Evolutionary conservation across 2,888 invertebrate genomes (phyloP), one percentile per base, ranked within the genome.

Genomic region (Shargacucullia verbasci): DNA sequence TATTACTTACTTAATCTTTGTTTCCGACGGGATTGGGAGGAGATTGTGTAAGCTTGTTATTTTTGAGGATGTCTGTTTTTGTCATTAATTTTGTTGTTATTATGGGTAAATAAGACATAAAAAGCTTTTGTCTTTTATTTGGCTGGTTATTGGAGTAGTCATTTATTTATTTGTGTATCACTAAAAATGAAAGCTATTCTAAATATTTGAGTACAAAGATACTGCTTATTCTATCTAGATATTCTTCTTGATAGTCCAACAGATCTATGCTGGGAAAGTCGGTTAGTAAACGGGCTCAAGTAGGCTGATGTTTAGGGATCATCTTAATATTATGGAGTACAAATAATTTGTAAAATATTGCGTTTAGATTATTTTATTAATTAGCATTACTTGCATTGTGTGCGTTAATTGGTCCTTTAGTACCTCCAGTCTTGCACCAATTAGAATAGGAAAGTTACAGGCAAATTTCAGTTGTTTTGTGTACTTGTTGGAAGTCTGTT

Each of bases 1-100:
- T 70, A 53, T 67, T 69, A 66, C 49, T 39, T 69, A 69, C 62
- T 69, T 67, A 67, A 70, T 64, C 48, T 62, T 54, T 62, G 48
- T 62, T 68, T 49, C 45, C 62, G 13, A 35, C 3, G 25, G 49
- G 69, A 49, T 68, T 62, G 62, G 34, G 39, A 25, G 20, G 48
- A 49, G 53, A 61, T 65, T 46, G 69, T 35, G 61, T 68, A 68
- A 68, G 45, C 45, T 68, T 12, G 48, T 68, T 61, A 60, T 46
- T 68, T 64, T 41, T 12, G 35, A 43, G 39, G 12, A 33, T 29
- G 33, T 45, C 41, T 45, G 47, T 59, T 35, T 58, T 20, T 65
- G 25, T 52, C 27, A 34, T 59, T 67, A 40, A 64, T 67, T 29
- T 2, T 20, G 20, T 20, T 4, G 20, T 20, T 20, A 20, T 20